Base-by-base conservation (phyloP, 2,797 vertebrate genomes). In the Lagocephalus sceleratus region DNA sequence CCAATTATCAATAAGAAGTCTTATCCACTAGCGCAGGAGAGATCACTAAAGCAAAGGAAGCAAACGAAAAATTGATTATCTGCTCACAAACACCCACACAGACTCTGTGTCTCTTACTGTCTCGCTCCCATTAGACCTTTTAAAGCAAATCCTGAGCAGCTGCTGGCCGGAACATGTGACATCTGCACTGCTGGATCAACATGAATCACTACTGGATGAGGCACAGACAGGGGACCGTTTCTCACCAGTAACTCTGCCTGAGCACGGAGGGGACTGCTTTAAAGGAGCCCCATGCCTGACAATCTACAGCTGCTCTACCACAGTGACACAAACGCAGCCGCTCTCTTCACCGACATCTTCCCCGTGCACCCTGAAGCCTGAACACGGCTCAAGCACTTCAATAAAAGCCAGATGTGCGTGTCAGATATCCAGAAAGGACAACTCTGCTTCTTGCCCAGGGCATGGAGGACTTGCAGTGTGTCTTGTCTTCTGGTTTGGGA, bases 391-490 rank as follows among this genome's bases (percentile, higher is more conserved):
- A 22, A 35, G 40, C 53, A 42, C 60, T 47, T 66, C 64, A 54
- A 85, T 86, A 74, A 81, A 62, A 85, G 55, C 81, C 87, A 89
- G 86, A 88, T 87, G 86, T 85, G 57, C n/a, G 44, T 75, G 70
- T 63, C 43, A 66, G 14, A 63, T 26, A 73, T 64, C 60, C 57
- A 71, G 63, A 6, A 22, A 47, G 64, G 39, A 56, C 46, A 73
- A 68, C 69, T 75, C 64, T 66, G 64, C 55, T 54, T 51, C 26
- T n/a, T 20, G 42, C n/a, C n/a, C n/a, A n/a, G n/a, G n/a, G n/a
- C n/a, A n/a, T n/a, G n/a, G n/a, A n/a, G n/a, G n/a, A n/a, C n/a
- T n/a, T n/a, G n/a, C n/a, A n/a, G n/a, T n/a, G n/a, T n/a, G n/a
- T n/a, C n/a, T n/a, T 47, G 43, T 42, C 60, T 60, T 78, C 58